Conservation (phyloP, 2,888 invertebrate genomes). For the Sycophila texana region DNA sequence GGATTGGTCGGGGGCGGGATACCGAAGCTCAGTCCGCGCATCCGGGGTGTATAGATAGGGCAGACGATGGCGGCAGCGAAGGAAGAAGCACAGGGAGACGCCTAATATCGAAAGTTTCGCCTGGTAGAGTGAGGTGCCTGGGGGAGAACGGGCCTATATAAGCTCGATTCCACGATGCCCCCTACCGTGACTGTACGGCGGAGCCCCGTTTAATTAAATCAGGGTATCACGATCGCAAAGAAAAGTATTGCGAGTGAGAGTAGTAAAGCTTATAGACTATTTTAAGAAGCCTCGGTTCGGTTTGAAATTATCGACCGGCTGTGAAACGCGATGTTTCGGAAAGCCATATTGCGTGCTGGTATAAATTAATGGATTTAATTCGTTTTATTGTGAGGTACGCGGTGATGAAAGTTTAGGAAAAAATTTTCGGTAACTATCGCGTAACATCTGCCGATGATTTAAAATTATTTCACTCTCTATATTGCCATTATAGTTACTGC, state of each 20-base stretch:
- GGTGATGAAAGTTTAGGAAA: not conserved
- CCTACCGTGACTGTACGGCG: conserved; percentile 14
- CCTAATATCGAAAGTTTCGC: conserved; percentile 64
- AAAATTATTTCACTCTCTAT: too few relatives aligned
- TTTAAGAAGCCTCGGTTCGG: too few relatives aligned
- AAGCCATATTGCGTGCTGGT: not conserved
- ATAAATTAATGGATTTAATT: conserved; percentile 11
- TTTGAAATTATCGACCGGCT: conserved; percentile 36
- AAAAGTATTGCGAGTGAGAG: not conserved
- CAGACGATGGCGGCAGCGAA: not conserved
- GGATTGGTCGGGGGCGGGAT: conserved; percentile 26
- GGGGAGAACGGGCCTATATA: not conserved
- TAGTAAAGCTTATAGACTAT: too few relatives aligned
- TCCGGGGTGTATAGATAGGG: conserved; percentile 31
- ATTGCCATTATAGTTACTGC: too few relatives aligned
- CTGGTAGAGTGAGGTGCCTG: conserved; percentile 46
- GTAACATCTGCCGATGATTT: too few relatives aligned
- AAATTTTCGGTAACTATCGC: not conserved
- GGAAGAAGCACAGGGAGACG: conserved; percentile 53
- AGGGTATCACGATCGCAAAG: conserved; percentile 52
- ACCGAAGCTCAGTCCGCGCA: conserved; percentile 48
- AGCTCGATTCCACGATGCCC: conserved; percentile 26
- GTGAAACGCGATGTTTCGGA: conserved; percentile 25
- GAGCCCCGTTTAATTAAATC: conserved; percentile 66
- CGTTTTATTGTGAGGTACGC: not conserved